Base-by-base conservation (phyloP, 1,140 invertebrate genomes). In the Sarcophaga bullata region DNA sequence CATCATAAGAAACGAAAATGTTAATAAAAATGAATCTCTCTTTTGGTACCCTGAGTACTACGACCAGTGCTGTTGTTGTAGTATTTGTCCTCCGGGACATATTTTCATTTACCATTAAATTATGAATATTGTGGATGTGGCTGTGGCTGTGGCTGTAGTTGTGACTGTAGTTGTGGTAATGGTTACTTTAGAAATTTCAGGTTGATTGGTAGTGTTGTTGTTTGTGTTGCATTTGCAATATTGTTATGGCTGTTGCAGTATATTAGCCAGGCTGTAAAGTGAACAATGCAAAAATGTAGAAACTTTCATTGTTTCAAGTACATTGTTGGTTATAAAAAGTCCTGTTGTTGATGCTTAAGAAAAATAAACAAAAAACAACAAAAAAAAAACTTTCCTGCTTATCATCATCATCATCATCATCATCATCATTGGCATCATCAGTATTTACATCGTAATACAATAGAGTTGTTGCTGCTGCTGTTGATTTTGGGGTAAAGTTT, bases 41-140 rank as follows among this genome's bases (percentile, higher is more conserved):
- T 6, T 68, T 3, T 15, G 15, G 15, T 58, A 13, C 13, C 5
- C 8, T 58, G 54, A 58, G 54, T 15, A 58, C 13, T 62, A n/a
- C 17, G 15, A 2, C 8, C 8, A 68, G n/a, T 19, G 62, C 25
- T 37, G 25, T 37, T 37, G 25, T 37, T 37, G 25, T 37, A 37
- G 25, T 17, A 68, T 19, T 68, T 19, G 10, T 19, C 75, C 75
- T 50, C 50, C 15, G 37, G 75, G 75, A n/a, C 48, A 50, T 50
- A 52, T 78, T 68, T 78, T 78, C 75, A 15, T 17, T 78, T 78
- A 19, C 49, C 75, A 78, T 78, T 78, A 78, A 25, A 25, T 50
- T 78, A 47, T 76, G 15, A 58, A 58, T 17, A 47, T 48, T 49
- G 37, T 72, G 17, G 62, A 17, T 72, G n/a, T 72, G 11, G 73